Base-by-base conservation (phyloP, 2,113 vertebrate species). In the Cyanoramphus novaezelandiae region DNA sequence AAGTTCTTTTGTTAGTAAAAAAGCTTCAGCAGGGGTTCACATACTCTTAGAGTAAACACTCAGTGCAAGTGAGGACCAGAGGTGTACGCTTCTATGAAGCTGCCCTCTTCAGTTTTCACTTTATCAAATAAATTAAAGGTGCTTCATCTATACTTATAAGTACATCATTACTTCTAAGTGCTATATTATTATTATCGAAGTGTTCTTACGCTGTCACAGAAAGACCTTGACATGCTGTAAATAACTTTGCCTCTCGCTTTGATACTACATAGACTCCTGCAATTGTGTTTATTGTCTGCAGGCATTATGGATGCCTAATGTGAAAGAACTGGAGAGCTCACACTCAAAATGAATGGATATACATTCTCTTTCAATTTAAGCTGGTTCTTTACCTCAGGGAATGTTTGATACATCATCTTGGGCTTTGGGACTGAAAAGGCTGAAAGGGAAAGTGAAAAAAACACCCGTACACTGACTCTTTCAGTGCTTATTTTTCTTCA, bases 101-200 rank as follows among this genome's bases (percentile, higher is more conserved):
- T 97, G 97, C 96, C 98, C 97, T 97, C 98, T 98, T 97, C 97
- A 98, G 96, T 97, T 97, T 95, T 94, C 96, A 94, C 97, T 96
- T 98, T 98, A 98, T 97, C 95, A 87, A 95, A 96, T 97, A 97
- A 96, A 97, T 97, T 92, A 95, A 94, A 96, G 93, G 97, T 80
- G 76, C 83, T 97, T 92, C 88, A 78, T 91, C 91, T 79, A 75
- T 84, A 92, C 96, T 70, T 96, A 81, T 94, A 95, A 97, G 98
- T 84, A 89, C 94, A 93, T 97, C 97, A 76, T 92, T 94, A 94
- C 97, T 95, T 75, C 92, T 44, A 91, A 96, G 98, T 68, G 96
- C 96, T 97, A 98, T 97, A 93, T 96, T 97, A 82, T 97, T 97
- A 89, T 95, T 96, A 95, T 97, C 19, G 13, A 79, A 94, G 93